These are phyloP conservation scores for Yasuhikotakia modesta DNA, from an alignment of 2,797 vertebrate genomes.

Conservation along the genomic window DNA sequence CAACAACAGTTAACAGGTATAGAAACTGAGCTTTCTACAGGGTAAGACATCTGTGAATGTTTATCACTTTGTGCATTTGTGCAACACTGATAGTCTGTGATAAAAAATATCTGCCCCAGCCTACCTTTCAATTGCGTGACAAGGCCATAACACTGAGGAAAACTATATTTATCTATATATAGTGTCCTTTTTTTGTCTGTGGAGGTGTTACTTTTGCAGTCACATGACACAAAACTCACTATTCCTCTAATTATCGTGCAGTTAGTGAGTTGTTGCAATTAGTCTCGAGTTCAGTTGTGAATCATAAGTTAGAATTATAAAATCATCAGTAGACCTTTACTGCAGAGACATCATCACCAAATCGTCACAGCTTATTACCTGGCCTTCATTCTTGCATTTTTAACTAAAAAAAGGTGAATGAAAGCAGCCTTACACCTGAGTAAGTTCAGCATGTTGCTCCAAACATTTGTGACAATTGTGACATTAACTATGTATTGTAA, in stretches of 20 bases:
- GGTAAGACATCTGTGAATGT: background rate
- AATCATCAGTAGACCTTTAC: constrained; percentile 8
- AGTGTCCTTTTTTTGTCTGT: constrained; percentile 27
- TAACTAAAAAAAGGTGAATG: background rate
- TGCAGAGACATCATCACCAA: background rate
- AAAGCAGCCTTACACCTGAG: background rate
- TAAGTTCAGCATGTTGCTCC: background rate
- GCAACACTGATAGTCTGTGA: background rate
- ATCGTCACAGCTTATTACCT: constrained; percentile 10
- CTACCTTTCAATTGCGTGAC: constrained; percentile 7
- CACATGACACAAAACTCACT: constrained; percentile 9
- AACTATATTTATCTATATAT: constrained; percentile 26
- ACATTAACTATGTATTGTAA: too few species aligned
- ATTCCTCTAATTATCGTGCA: too few species aligned
- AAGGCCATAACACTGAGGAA: background rate
- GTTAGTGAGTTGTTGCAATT: too few species aligned
- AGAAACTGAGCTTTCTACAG: background rate
- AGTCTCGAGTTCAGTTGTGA: too few species aligned
- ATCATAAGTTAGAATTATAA: too few species aligned
- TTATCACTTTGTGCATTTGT: constrained; percentile 3
- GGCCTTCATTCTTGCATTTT: constrained; percentile 9
- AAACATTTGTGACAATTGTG: background rate
- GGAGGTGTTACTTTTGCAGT: background rate
- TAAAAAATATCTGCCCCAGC: background rate
- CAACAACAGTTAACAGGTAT: background rate